These are phyloP conservation scores for Acinonyx jubatus DNA, from an alignment of 2,113 vertebrate genomes.

Conservation along the genomic window DNA sequence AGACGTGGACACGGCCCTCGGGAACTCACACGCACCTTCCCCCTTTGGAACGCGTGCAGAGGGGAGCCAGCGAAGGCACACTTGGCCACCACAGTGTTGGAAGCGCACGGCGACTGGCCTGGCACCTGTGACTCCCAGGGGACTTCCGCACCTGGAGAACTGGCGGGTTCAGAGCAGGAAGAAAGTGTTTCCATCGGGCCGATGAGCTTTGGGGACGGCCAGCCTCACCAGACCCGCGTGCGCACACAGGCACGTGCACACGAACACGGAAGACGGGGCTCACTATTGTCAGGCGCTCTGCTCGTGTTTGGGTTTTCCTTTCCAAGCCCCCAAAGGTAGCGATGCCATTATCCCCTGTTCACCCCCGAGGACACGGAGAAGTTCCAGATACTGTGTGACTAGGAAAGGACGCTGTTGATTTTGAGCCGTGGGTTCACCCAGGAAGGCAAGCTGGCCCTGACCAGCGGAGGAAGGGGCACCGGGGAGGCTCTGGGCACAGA, in stretches of 20 bases:
- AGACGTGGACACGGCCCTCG: no score
- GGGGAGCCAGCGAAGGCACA: background rate
- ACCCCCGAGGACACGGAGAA: background rate
- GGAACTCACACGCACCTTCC: background rate
- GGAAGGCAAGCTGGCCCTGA: background rate
- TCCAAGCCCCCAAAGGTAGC: background rate
- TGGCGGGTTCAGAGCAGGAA: fast-evolving
- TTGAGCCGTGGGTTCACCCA: background rate
- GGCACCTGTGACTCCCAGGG: background rate
- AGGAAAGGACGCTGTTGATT: background rate
- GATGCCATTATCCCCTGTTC: no score
- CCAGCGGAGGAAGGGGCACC: background rate
- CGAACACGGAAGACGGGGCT: no score
- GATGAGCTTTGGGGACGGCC: no score
- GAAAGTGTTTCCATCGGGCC: background rate
- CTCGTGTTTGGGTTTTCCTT: fast-evolving
- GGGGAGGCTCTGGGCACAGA: background rate
- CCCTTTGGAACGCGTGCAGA: fast-evolving
- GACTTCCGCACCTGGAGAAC: background rate
- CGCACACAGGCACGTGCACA: no score
- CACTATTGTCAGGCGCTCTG: fast-evolving
- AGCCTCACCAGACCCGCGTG: background rate
- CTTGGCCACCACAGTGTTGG: fast-evolving
- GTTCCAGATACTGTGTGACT: fast-evolving
- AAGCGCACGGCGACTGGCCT: background rate